These are phyloP conservation scores for Chymomyza fuscimana DNA, from an alignment of 2,888 invertebrate species.

Conservation along the genomic window DNA sequence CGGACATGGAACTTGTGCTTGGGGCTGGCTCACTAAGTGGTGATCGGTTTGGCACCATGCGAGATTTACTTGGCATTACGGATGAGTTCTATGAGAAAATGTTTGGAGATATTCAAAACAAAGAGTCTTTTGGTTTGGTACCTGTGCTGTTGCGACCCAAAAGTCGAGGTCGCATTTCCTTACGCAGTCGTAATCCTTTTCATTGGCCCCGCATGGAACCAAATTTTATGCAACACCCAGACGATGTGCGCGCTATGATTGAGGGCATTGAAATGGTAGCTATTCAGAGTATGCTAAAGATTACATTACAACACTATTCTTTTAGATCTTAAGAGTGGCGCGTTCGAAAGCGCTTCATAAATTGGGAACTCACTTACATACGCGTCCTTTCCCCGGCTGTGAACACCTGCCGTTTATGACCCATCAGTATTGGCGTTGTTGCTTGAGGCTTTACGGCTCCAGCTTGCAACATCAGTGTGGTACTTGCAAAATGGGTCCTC, in stretches of 20 bases:
- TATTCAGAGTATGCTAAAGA: background rate
- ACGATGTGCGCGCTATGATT: slow-evolving; percentile 87
- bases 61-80: slow-evolving; percentile 83
- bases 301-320: background rate
- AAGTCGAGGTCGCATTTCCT: slow-evolving; percentile 86
- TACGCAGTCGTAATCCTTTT: slow-evolving; percentile 86
- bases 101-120: slow-evolving; percentile 70
- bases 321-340: slow-evolving; percentile 82
- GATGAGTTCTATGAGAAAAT: slow-evolving; percentile 80
- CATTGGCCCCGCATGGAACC: slow-evolving; percentile 89
- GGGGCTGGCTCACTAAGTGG: slow-evolving; percentile 88
- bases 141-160: slow-evolving; percentile 88
- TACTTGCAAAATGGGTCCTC: slow-evolving; percentile 86
- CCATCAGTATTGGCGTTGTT: slow-evolving; percentile 88
- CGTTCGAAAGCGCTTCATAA: slow-evolving; percentile 81
- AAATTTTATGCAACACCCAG: slow-evolving; percentile 88
- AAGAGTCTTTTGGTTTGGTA: slow-evolving; percentile 85
- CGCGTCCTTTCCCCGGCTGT: slow-evolving; percentile 85
- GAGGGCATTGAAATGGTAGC: slow-evolving; percentile 87
- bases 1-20: slow-evolving; percentile 90
- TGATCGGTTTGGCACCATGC: slow-evolving; percentile 85
- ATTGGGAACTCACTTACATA: slow-evolving; percentile 81
- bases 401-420: slow-evolving; percentile 82
- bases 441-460: slow-evolving; percentile 85
- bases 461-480: slow-evolving; percentile 87